Percentiles rank a stretch among this genome's conserved stretches.
phyloP scores from a whole-genome alignment of 2,888 invertebrate genomes.

The Cephus sareptanus region DNA sequence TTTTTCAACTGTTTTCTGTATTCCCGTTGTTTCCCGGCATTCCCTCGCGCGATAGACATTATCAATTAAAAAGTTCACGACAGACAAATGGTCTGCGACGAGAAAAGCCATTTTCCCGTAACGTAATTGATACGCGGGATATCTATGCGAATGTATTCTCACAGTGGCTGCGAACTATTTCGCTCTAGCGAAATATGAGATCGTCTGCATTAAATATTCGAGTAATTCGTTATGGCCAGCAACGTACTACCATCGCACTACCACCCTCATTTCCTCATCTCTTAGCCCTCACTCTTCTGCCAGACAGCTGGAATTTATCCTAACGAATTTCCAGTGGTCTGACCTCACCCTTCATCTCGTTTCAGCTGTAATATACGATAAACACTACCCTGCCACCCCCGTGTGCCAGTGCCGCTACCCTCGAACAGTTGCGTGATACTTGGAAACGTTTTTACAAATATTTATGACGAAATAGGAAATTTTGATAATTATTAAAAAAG shows the following conservation, averaged over 20 bases:
- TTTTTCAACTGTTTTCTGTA: not conserved
- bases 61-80: constrained; percentile 59
- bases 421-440: not conserved
- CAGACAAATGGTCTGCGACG: constrained; percentile 47
- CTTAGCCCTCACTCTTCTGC: constrained; percentile 32
- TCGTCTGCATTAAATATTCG: constrained; percentile 59
- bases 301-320: constrained; percentile 59
- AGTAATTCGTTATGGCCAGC: constrained; percentile 55
- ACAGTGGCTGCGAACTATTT: constrained; percentile 35
- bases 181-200: constrained; percentile 57
- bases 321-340: constrained; percentile 46
- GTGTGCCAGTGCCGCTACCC: not conserved
- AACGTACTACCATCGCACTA: constrained; percentile 4
- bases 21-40: not conserved
- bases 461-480: constrained; percentile 19
- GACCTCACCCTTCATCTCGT: constrained; percentile 29
- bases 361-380: constrained; percentile 48
- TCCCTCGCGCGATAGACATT: constrained; percentile 28
- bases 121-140: constrained; percentile 50
- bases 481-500: no score
- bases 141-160: constrained; percentile 14
- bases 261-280: constrained; percentile 13
- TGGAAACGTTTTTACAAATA: constrained; percentile 23
- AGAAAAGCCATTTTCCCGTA: constrained; percentile 18
- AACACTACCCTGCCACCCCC: constrained; percentile 42